These are phyloP conservation scores for Frankliniella intonsa DNA, from an alignment of 2,888 invertebrate species.

Conservation along the genomic window DNA sequence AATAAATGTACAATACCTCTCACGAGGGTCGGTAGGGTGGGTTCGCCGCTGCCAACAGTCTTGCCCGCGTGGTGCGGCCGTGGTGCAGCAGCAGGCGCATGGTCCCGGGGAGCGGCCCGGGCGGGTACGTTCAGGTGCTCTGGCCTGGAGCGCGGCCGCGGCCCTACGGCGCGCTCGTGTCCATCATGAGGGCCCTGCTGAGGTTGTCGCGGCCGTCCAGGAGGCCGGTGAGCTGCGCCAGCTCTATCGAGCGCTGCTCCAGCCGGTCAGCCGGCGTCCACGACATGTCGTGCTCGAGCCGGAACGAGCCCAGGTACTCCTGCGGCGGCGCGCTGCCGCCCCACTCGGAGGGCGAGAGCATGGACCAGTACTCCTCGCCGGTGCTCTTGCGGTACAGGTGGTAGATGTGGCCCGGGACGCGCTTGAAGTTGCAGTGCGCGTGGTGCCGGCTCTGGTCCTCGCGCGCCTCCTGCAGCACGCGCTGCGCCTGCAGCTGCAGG, in stretches of 20 bases:
- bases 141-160: too few species aligned
- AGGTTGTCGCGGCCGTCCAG: not conserved
- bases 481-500: conserved; percentile 60
- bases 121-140: too few species aligned
- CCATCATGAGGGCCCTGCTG: conserved; percentile 17
- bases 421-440: conserved; percentile 68
- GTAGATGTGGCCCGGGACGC: conserved; percentile 65
- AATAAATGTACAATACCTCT: too few species aligned
- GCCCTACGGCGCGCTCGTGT: not conserved
- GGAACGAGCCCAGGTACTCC: conserved; percentile 5
- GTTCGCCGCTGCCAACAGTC: not conserved
- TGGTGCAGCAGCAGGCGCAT: too few species aligned
- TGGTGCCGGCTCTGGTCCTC: conserved; percentile 58
- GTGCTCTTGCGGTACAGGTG: conserved; percentile 62
- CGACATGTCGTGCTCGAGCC: conserved; percentile 19
- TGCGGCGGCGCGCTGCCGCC: not conserved
- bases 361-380: conserved; percentile 67
- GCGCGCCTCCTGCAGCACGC: conserved; percentile 57
- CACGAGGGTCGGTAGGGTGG: not conserved
- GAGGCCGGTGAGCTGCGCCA: not conserved
- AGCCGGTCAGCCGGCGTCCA: not conserved
- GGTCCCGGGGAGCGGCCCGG: too few species aligned
- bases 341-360: conserved; percentile 57
- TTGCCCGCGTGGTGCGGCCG: not conserved
- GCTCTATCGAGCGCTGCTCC: not conserved